Evolutionary conservation across 2,888 invertebrate species (phyloP).

Genomic region (Apamea crenata): DNA sequence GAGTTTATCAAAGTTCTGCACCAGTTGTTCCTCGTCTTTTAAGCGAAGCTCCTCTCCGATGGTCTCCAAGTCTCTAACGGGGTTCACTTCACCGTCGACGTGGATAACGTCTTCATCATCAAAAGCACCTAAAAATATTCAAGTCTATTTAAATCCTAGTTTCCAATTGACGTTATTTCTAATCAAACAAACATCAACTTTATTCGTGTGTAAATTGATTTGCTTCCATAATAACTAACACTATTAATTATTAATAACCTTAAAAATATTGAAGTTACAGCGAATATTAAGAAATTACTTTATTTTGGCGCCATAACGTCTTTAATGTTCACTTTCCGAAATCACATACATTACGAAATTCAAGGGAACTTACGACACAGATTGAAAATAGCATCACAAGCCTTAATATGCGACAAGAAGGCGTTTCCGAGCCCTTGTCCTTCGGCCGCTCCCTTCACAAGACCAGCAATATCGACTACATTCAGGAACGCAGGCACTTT

Average conservation of each 20-base stretch:
- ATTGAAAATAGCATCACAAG: slow-evolving; percentile 99
- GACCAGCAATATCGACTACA: slow-evolving; percentile 99
- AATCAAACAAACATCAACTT: slow-evolving; percentile 1
- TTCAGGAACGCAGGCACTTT: slow-evolving; percentile 99
- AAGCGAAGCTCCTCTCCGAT: slow-evolving; percentile 98
- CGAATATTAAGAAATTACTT: background rate
- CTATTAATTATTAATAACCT: background rate
- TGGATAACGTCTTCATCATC: slow-evolving; percentile 99
- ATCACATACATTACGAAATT: slow-evolving; percentile 1
- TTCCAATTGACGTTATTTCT: background rate
- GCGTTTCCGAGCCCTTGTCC: slow-evolving; percentile 99
- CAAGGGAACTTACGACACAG: slow-evolving; percentile 94
- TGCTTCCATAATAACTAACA: background rate
- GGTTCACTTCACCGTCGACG: slow-evolving; percentile 99
- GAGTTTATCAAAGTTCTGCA: slow-evolving; percentile 95
- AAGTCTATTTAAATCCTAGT: background rate
- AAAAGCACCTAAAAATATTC: slow-evolving; percentile 94
- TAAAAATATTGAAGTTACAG: background rate
- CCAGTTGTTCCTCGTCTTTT: slow-evolving; percentile 97
- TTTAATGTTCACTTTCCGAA: background rate
- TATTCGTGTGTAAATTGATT: background rate
- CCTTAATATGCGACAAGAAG: slow-evolving; percentile 99
- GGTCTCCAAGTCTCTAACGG: slow-evolving; percentile 98
- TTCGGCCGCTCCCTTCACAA: slow-evolving; percentile 99
- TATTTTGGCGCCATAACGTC: background rate